Conservation (phyloP, 2,888 invertebrate genomes). For the Sinhomidia bicolor region DNA sequence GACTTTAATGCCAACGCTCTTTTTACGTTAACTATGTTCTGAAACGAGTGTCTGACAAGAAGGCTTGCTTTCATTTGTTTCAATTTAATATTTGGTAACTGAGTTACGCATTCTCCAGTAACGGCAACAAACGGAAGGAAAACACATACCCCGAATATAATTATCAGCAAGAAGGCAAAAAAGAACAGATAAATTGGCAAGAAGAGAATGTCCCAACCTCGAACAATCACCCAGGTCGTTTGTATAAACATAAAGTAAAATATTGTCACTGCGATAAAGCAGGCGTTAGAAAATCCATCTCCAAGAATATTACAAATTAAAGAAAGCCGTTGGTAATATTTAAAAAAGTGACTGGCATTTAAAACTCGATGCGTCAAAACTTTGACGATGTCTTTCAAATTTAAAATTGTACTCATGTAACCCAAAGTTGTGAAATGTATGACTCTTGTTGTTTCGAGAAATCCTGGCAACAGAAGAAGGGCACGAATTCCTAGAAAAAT, state of each 20-base stretch:
- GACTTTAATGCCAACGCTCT: neutral
- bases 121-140: neutral
- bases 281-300: neutral
- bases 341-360: too few relatives aligned
- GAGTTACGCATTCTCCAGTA: neutral
- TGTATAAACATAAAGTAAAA: neutral
- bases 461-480: neutral
- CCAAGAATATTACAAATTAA: neutral
- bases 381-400: neutral
- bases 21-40: neutral
- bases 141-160: neutral
- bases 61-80: neutral
- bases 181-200: neutral
- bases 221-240: neutral
- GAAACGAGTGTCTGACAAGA: neutral
- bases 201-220: neutral
- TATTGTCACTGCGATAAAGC: neutral
- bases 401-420: neutral
- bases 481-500: neutral
- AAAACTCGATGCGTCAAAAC: too few relatives aligned
- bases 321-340: neutral
- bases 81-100: neutral
- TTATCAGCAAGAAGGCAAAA: neutral
- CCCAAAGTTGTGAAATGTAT: neutral
- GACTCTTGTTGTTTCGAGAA: neutral